Base-by-base conservation (phyloP, 2,113 vertebrate species). In the Anthoscopus minutus region DNA sequence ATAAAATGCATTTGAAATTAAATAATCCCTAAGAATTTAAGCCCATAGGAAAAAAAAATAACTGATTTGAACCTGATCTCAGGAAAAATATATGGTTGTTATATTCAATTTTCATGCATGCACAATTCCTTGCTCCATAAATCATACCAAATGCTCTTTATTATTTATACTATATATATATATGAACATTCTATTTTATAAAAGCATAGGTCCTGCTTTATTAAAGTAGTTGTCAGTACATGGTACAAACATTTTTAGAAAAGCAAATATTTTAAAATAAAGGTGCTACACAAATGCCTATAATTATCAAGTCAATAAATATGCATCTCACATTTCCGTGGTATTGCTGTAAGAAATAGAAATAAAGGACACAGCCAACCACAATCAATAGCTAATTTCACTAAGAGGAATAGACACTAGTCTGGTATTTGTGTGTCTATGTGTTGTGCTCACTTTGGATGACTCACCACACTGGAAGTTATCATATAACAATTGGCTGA, bases 261-360 rank as follows among this genome's bases (percentile, higher is more conserved):
- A 73, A 85, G 4, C 30, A 70, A 50, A 9, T 82, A 86, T 66
- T 95, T 96, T 86, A 77, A 89, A 93, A 82, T 82, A 74, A 81
- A 80, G 58, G 37, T 13, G 0, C 66, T 86, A 70, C 33, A 61
- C 13, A 76, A 31, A 74, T 40, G 9, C 28, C 47, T 83, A 72
- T 89, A 81, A 92, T 92, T 89, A 89, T 16, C 31, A 44, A 91
- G 61, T 91, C 77, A 89, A 92, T 95, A 93, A 92, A 88, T 81
- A 91, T 17, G 19, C 44, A 88, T 73, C 50, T 82, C 82, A 45
- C 8, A 66, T 91, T 96, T 96, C 69, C 81, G 94, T 62, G 40
- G 13, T 89, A n/a, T 71, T 91, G 35, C 73, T 81, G 42, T 47
- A 64, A 91, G 62, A 92, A 44, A 74, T 50, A 73, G 77, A 81